A percentile compares a stretch with the other conserved stretches of the same genome.
Evolutionary conservation across 92 coral and sea anemone species (phyloP).

Genomic region (Porites rus): DNA sequence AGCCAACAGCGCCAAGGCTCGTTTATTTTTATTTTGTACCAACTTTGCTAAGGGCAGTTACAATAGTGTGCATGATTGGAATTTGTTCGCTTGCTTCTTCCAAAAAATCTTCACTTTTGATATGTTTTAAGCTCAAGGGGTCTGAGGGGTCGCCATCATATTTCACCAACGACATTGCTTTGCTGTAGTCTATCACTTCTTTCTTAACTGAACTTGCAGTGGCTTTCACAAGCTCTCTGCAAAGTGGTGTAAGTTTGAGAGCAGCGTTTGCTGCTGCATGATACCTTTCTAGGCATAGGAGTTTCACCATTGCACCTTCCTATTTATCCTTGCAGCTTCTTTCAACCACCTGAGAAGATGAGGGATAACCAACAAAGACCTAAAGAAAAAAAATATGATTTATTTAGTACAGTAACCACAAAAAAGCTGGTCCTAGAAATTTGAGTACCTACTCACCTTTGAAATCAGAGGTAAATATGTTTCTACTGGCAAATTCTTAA

Average conservation of each 20-base stretch:
- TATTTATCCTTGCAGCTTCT: conserved; percentile 71
- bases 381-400: not conserved
- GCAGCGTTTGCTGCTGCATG: conserved; percentile 55
- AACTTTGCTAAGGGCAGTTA: not conserved
- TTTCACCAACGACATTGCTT: conserved; percentile 16
- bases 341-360: conserved; percentile 44
- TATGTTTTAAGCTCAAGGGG: conserved; percentile 38
- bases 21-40: conserved; percentile 47
- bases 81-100: conserved; percentile 47
- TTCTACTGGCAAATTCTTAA: conserved; percentile 17
- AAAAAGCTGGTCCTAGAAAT: not conserved
- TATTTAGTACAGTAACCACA: not conserved
- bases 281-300: conserved; percentile 57
- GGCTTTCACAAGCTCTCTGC: conserved; percentile 50
- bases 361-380: conserved; percentile 70
- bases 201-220: conserved; percentile 2
- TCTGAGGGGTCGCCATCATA: conserved; percentile 39
- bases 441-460: conserved; percentile 2
- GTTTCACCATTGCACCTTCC: conserved; percentile 65
- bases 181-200: conserved; percentile 32
- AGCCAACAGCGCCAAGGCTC: conserved; percentile 49
- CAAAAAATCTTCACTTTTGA: conserved; percentile 28
- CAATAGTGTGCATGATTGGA: conserved; percentile 27
- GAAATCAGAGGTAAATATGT: conserved; percentile 15
- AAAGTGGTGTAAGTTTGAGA: conserved; percentile 55